Conservation (phyloP, 2,113 vertebrate species). For the Solenodon paradoxus region DNA sequence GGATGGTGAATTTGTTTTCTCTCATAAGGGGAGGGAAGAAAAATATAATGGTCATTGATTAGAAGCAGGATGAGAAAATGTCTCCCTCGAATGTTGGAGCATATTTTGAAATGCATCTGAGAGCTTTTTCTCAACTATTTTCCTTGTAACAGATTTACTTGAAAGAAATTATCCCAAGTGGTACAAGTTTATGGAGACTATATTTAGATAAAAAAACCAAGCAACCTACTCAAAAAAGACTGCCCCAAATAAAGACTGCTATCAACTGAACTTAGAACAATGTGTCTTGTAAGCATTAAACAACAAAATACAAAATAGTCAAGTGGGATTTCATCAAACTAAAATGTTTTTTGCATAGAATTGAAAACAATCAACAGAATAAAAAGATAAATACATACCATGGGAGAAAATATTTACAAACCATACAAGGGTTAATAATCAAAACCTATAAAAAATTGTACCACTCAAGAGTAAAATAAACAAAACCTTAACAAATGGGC, state of each 20-base stretch:
- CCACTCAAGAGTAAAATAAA: neutral
- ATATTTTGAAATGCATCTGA: neutral
- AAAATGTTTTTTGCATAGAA: neutral
- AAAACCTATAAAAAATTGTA: neutral
- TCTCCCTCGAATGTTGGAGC: neutral
- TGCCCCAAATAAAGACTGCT: neutral
- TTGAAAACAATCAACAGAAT: neutral
- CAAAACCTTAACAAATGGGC: neutral
- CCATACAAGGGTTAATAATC: neutral
- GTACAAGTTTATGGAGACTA: neutral
- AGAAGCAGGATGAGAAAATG: too few species aligned
- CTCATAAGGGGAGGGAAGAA: neutral
- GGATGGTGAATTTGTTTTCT: neutral
- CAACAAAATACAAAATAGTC: too few species aligned
- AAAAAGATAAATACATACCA: neutral
- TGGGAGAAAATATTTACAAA: neutral
- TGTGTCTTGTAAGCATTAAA: neutral
- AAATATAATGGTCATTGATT: neutral
- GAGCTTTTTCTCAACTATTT: neutral
- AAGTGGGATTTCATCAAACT: too few species aligned
- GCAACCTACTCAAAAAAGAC: too few species aligned
- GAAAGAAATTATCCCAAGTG: neutral
- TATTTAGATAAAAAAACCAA: neutral
- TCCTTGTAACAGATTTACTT: neutral
- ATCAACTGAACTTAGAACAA: neutral